These are phyloP conservation scores for Chondrilla cf. caribensis DNA, from an alignment of 37 sponge, comb jelly and placozoan genomes.

Conservation along the genomic window DNA sequence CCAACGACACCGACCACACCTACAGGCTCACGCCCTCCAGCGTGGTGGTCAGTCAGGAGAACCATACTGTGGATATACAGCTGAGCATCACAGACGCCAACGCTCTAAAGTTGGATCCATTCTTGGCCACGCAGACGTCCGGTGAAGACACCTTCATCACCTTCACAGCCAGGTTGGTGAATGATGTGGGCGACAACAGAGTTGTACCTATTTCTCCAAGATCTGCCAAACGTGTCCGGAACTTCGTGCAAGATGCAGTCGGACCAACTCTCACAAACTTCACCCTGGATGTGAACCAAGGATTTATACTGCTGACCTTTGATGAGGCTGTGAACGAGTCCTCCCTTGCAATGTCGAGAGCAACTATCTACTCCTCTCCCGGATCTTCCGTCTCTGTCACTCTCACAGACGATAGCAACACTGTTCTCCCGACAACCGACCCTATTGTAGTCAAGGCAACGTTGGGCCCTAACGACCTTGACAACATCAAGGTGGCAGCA, in stretches of 20 bases:
- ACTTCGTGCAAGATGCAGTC: constrained; percentile 57
- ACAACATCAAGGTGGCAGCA: constrained; percentile 39
- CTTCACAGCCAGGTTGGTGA: constrained; percentile 43
- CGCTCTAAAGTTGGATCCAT: constrained; percentile 32
- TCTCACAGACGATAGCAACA: constrained; percentile 42
- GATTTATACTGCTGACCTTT: constrained; percentile 55
- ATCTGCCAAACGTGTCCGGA: neutral
- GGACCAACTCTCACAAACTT: constrained; percentile 54
- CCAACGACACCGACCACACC: neutral
- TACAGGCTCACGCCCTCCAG: constrained; percentile 16
- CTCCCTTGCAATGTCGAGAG: constrained; percentile 49
- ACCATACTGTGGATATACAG: constrained; percentile 21
- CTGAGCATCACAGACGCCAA: constrained; percentile 42
- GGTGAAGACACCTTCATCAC: constrained; percentile 51
- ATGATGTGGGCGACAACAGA: constrained; percentile 67
- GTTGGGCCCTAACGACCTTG: constrained; percentile 53
- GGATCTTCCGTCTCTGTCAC: neutral
- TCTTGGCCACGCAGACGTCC: constrained; percentile 30
- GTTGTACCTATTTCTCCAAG: constrained; percentile 23
- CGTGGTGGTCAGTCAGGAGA: neutral
- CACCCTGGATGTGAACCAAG: constrained; percentile 47
- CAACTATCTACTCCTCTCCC: neutral
- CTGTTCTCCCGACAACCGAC: neutral
- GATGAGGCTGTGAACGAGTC: constrained; percentile 68
- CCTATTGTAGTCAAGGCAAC: constrained; percentile 31